phyloP scores from a whole-genome alignment of 2,888 invertebrate genomes.

The Xylota sylvarum region DNA sequence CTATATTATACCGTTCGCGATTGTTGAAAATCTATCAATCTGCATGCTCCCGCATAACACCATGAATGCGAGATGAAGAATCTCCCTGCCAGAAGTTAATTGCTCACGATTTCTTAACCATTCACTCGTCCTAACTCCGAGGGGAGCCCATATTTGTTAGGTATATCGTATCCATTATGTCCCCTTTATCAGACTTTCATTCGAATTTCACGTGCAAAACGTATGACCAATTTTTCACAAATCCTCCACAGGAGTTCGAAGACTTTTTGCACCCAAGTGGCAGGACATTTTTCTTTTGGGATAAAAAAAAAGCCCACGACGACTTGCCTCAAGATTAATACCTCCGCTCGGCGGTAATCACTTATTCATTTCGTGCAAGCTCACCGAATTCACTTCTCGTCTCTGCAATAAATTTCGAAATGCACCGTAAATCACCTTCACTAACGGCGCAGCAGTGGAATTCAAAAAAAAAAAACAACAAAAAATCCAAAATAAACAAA shows the following conservation, averaged over 20 bases:
- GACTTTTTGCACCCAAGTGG: not conserved
- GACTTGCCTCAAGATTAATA: not conserved
- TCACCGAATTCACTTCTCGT: slow-evolving; percentile 10
- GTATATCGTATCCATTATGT: no score
- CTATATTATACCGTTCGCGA: no score
- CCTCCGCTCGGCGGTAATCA: slow-evolving; percentile 6
- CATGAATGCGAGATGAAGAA: no score
- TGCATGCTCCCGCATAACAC: no score
- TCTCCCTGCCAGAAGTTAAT: no score
- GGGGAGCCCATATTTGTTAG: no score
- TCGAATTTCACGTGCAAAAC: no score
- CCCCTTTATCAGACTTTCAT: no score
- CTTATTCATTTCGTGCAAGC: slow-evolving; percentile 24
- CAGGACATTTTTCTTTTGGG: not conserved
- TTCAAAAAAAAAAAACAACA: slow-evolving; percentile 27
- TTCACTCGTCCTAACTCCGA: no score
- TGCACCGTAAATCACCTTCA: slow-evolving; percentile 66
- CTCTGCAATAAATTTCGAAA: slow-evolving; percentile 21
- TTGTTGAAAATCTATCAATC: no score
- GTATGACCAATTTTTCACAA: not conserved
- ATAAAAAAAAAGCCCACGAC: not conserved
- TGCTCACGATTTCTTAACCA: no score
- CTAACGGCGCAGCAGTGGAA: slow-evolving; percentile 54
- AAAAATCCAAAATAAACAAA: slow-evolving; percentile 14
- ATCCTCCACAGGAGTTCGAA: not conserved